phyloP scores from a whole-genome alignment of 2,113 vertebrate species.

The Mugil cephalus region DNA sequence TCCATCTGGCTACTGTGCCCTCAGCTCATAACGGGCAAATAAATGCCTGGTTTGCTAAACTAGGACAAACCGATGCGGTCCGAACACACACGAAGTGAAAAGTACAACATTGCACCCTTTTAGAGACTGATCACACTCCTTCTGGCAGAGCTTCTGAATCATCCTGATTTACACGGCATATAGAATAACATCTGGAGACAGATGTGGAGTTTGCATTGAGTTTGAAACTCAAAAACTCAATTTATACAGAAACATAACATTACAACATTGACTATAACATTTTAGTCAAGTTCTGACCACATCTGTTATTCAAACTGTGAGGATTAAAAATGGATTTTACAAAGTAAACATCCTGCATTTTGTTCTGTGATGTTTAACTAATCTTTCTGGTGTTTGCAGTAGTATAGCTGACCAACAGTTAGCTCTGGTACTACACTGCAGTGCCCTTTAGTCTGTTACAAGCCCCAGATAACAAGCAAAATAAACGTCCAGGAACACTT shows the following conservation, averaged over 20 bases:
- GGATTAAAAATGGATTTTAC: slow-evolving; percentile 2
- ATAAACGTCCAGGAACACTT: slow-evolving; percentile 51
- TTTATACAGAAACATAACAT: not conserved
- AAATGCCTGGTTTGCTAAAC: slow-evolving; percentile 69
- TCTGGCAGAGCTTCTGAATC: slow-evolving; percentile 14
- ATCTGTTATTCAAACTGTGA: not conserved
- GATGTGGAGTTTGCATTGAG: not conserved
- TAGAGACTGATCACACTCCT: not conserved
- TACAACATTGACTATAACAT: not conserved
- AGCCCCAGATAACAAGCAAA: slow-evolving; percentile 46
- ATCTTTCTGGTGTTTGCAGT: slow-evolving; percentile 46
- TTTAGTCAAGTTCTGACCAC: not conserved
- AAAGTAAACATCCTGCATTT: not conserved
- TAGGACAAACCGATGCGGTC: slow-evolving; percentile 33
- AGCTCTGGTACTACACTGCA: slow-evolving; percentile 47
- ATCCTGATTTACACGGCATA: not conserved
- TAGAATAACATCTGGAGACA: not conserved
- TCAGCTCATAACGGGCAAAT: slow-evolving; percentile 66
- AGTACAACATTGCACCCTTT: not conserved
- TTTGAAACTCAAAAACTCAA: slow-evolving; percentile 1
- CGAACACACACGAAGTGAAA: slow-evolving; percentile 33
- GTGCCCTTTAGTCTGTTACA: slow-evolving; percentile 29
- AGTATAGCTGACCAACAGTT: slow-evolving; percentile 40
- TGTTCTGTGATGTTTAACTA: slow-evolving; percentile 15
- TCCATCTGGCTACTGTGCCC: slow-evolving; percentile 80